Evolutionary conservation across 2,113 vertebrate species (phyloP), one percentile per base, ranked within the genome.

Genomic region (Psittacula cyanocephala): DNA sequence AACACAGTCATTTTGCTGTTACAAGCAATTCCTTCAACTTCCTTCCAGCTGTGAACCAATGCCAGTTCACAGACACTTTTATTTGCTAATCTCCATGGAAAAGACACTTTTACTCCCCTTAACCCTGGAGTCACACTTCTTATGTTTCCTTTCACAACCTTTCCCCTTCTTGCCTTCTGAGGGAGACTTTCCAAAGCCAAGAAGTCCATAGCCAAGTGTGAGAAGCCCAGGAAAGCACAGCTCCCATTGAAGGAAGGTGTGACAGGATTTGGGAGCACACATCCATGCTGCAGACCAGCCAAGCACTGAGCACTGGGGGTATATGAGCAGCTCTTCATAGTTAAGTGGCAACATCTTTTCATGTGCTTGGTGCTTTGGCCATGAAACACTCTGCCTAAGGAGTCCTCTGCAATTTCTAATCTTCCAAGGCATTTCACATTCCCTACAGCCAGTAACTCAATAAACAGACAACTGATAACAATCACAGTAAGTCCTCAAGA

Each of bases 71-170:
- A 70, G 71, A 53, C 43, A 37, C n/a, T 62, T 43, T 52, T 50
- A 44, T 43, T 67, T 79, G 47, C 62, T 46, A 19, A 33, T 60
- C 39, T 65, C 31, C 8, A 7, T 17, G 11, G 69, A 89, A 83
- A 75, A 84, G 69, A 68, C 15, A 44, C 16, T 39, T 6, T 49
- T 49, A 41, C 3, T 53, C 11, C 31, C 35, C 60, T 55, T 31
- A 81, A 44, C 13, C 5, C 33, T 2, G 0, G 16, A 65, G 46
- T 24, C 12, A 3, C 1, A 0, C 33, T 62, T 65, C 31, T 62
- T 63, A 1, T 17, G 25, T 33, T 76, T 76, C 70, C 41, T 55
- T 85, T 55, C 47, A 46, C 39, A 50, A 3, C 4, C 8, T 89
- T 69, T 81, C 35, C 37, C 3, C 2, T 37, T 75, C 29, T 63